A percentile compares a stretch with the other conserved stretches of the same genome.
Conservation (phyloP, 2,888 invertebrate species). For the Exocentrus adspersus region DNA sequence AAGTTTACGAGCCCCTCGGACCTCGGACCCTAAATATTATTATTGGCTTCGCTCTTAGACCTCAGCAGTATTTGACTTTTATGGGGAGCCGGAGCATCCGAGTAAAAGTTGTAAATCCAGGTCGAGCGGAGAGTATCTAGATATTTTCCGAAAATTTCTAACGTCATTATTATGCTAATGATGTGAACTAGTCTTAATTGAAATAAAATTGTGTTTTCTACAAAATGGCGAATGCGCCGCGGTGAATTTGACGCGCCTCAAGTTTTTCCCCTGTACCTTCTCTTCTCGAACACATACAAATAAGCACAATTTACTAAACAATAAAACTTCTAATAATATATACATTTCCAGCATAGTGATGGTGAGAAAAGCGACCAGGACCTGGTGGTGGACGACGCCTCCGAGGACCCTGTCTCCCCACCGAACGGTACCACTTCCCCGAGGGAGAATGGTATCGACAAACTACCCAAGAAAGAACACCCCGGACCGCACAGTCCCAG, state of each 20-base stretch:
- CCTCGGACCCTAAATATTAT: slow-evolving; percentile 7
- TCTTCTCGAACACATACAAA: too few species aligned
- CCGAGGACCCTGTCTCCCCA: slow-evolving; percentile 88
- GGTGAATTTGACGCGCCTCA: too few species aligned
- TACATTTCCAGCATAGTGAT: slow-evolving; percentile 79
- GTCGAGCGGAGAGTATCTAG: too few species aligned
- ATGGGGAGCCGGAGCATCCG: slow-evolving; percentile 7
- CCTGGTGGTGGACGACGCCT: slow-evolving; percentile 93
- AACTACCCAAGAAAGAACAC: slow-evolving; percentile 81
- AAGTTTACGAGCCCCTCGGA: slow-evolving; percentile 8
- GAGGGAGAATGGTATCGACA: slow-evolving; percentile 86
- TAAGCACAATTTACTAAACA: too few species aligned
- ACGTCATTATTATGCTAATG: slow-evolving; percentile 12
- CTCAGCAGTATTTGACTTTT: slow-evolving; percentile 3
- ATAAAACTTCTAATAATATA: too few species aligned
- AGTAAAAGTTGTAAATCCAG: slow-evolving; percentile 12
- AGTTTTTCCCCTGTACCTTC: too few species aligned
- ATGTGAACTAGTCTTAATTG: too few species aligned
- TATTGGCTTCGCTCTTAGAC: slow-evolving; percentile 4
- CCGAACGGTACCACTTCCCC: slow-evolving; percentile 91
- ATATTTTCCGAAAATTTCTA: slow-evolving; percentile 23
- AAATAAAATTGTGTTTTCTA: too few species aligned
- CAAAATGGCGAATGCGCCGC: too few species aligned
- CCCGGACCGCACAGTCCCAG: slow-evolving; percentile 76
- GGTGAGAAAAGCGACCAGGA: slow-evolving; percentile 91